These are phyloP conservation scores for Diplazon laetatorius DNA, from an alignment of 2,888 invertebrate species.

Conservation along the genomic window DNA sequence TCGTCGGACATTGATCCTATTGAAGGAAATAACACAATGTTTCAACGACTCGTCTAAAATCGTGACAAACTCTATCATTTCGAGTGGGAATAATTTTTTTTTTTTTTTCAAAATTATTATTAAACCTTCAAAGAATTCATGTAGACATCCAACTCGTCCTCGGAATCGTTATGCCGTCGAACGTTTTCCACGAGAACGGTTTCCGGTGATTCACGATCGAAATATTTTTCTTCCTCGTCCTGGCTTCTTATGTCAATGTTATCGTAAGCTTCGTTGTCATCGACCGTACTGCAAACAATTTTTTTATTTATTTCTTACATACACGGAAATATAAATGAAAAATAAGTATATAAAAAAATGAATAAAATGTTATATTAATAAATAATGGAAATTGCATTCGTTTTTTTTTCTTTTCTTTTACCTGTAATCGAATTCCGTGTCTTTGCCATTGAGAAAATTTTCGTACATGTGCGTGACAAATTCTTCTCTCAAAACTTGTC, in stretches of 20 bases:
- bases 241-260: constrained; percentile 88
- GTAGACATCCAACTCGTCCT: constrained; percentile 89
- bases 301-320: too few species aligned
- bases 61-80: constrained; percentile 63
- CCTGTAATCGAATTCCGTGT: constrained; percentile 92
- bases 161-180: constrained; percentile 75
- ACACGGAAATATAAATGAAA: too few species aligned
- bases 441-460: constrained; percentile 92
- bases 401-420: constrained; percentile 73
- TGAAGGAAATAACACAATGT: constrained; percentile 51
- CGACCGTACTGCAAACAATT: constrained; percentile 87
- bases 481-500: constrained; percentile 89
- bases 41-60: constrained; percentile 32
- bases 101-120: too few species aligned
- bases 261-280: constrained; percentile 92
- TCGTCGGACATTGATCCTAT: constrained; percentile 56
- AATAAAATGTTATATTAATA: too few species aligned
- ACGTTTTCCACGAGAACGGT: constrained; percentile 74
- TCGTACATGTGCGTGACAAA: constrained; percentile 93
- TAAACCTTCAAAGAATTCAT: constrained; percentile 84
- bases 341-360: neutral
- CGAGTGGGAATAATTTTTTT: constrained; percentile 68
- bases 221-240: constrained; percentile 96
- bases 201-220: constrained; percentile 91
- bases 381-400: too few species aligned